Evolutionary conservation across 2,888 invertebrate genomes (phyloP).

Genomic region (Mythimna vitellina): DNA sequence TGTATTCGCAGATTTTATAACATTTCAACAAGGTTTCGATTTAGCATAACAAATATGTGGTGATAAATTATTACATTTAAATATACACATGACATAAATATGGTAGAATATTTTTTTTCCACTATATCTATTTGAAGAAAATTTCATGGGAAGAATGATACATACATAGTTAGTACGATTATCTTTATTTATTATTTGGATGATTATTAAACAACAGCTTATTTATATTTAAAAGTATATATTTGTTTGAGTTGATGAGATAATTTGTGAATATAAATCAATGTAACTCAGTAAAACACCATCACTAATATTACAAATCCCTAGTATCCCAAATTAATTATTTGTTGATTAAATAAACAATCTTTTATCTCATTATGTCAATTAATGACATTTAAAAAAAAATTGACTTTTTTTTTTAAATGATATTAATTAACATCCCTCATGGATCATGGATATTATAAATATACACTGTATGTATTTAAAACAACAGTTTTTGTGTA

Average conservation of each 20-base stretch:
- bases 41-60: constrained; percentile 28
- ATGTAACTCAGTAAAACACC: background rate
- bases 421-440: too few species aligned
- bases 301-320: constrained; percentile 10
- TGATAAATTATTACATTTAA: constrained; percentile 40
- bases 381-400: background rate
- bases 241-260: constrained; percentile 6
- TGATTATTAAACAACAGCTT: background rate
- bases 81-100: constrained; percentile 42
- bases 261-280: background rate
- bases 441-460: background rate
- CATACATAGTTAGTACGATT: background rate
- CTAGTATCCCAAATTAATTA: background rate
- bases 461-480: background rate
- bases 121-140: background rate
- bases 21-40: constrained; percentile 39
- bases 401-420: too few species aligned
- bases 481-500: background rate
- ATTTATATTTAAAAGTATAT: background rate
- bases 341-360: background rate
- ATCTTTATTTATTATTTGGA: background rate
- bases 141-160: background rate
- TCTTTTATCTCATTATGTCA: background rate
- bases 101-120: constrained; percentile 21
- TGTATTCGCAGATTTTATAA: constrained; percentile 46